These are phyloP conservation scores for Talpa occidentalis DNA, from an alignment of 2,113 vertebrate genomes.

Conservation along the genomic window DNA sequence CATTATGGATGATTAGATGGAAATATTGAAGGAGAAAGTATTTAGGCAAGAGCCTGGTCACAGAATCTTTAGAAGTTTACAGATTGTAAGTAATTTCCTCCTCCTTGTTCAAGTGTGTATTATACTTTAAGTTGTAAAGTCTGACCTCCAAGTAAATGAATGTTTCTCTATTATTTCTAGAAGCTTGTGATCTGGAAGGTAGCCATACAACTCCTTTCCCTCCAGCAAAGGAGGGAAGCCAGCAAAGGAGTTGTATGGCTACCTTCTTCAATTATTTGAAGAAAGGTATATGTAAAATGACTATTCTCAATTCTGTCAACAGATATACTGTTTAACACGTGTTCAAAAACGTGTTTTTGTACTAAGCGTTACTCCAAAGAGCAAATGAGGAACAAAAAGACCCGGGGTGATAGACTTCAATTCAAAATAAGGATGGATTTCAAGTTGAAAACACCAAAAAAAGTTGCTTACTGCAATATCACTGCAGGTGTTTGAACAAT, in stretches of 20 bases:
- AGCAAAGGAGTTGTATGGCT: not conserved
- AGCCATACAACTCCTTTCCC: too few species aligned
- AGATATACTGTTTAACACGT: not conserved
- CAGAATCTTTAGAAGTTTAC: not conserved
- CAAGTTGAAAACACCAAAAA: conserved; percentile 32
- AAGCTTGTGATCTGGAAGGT: not conserved
- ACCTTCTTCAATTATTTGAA: not conserved
- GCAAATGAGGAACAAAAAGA: conserved; percentile 33
- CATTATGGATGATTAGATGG: not conserved
- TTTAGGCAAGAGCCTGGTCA: not conserved
- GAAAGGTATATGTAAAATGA: not conserved
- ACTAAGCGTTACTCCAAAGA: not conserved
- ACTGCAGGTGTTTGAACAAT: not conserved
- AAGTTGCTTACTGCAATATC: not conserved
- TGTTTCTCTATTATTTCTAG: conserved; percentile 19
- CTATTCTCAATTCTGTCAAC: not conserved
- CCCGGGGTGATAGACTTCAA: not conserved
- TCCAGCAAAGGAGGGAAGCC: too few species aligned
- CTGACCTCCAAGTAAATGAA: not conserved
- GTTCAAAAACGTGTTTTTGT: not conserved
- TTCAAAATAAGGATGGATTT: conserved; percentile 12
- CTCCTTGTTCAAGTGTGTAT: not conserved
- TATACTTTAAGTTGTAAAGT: conserved; percentile 7
- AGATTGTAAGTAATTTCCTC: not conserved
- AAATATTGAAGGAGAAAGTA: conserved; percentile 39